A percentile compares a stretch with the other conserved stretches of the same genome.
Conservation (phyloP, 2,888 invertebrate species). For the Stenolophus ochropezus region DNA sequence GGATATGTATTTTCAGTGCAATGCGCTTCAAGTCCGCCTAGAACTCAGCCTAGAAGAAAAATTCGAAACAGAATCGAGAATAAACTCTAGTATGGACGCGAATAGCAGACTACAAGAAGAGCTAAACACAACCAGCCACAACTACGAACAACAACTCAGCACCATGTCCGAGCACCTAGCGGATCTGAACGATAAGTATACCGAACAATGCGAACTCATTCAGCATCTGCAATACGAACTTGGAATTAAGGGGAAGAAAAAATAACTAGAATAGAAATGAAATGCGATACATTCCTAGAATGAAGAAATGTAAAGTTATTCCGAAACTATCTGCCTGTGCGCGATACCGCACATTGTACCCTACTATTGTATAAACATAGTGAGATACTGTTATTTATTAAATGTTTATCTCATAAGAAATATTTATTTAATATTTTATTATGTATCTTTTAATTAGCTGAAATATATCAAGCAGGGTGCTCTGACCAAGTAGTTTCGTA, state of each 20-base stretch:
- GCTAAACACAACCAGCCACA: conserved; percentile 77
- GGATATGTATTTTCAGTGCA: conserved; percentile 63
- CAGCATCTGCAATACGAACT: conserved; percentile 69
- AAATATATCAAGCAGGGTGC: conserved; percentile 9
- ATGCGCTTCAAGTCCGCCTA: conserved; percentile 73
- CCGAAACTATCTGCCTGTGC: conserved; percentile 30
- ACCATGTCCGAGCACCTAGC: conserved; percentile 87
- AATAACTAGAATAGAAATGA: conserved; percentile 41
- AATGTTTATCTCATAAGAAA: conserved; percentile 24
- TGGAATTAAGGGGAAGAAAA: conserved; percentile 54
- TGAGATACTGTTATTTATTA: conserved; percentile 41
- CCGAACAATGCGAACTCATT: conserved; percentile 87
- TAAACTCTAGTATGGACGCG: conserved; percentile 73
- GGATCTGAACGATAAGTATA: conserved; percentile 88
- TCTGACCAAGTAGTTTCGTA: not conserved
- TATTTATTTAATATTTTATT: conserved; percentile 34
- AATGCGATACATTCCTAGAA: conserved; percentile 43
- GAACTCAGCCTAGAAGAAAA: conserved; percentile 74
- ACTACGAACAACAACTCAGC: conserved; percentile 83
- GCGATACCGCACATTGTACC: not conserved
- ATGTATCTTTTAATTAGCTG: conserved; percentile 29
- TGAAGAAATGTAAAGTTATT: conserved; percentile 12
- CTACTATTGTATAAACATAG: conserved; percentile 26
- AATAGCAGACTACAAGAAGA: conserved; percentile 80
- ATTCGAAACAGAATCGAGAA: conserved; percentile 74